Percentiles rank a stretch among this genome's conserved stretches.
These are phyloP conservation scores for Picathartes gymnocephalus DNA, from an alignment of 2,113 vertebrate genomes.

Conservation along the genomic window DNA sequence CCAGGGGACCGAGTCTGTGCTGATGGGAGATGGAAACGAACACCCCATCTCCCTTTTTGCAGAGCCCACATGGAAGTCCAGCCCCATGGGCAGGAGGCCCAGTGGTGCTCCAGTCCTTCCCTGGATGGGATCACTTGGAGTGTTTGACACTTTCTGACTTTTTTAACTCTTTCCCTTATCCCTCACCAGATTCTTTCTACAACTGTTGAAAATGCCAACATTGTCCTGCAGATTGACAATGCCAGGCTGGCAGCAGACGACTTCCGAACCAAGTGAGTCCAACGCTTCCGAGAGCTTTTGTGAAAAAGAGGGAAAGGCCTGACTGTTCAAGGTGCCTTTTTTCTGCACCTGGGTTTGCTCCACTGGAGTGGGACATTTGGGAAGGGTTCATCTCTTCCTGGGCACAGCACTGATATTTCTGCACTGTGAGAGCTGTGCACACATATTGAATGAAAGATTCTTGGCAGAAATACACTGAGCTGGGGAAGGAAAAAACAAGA, in stretches of 20 bases:
- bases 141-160: background rate
- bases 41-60: fast-evolving
- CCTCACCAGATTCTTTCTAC: constrained; percentile 40
- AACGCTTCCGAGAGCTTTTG: fast-evolving
- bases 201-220: constrained; percentile 55
- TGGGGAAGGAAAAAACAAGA: background rate
- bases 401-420: background rate
- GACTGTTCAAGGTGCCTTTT: background rate
- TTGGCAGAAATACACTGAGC: background rate
- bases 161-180: background rate
- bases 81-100: background rate
- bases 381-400: background rate
- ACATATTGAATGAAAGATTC: background rate
- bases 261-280: constrained; percentile 64
- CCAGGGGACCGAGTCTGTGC: fast-evolving
- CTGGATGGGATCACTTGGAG: background rate
- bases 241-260: constrained; percentile 61
- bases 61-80: background rate
- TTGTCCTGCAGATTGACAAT: constrained; percentile 60
- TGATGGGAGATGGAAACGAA: background rate
- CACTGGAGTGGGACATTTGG: background rate
- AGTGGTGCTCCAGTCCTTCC: background rate
- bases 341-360: background rate
- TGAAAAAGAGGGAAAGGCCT: background rate
- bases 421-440: background rate